Conservation (phyloP, 2,888 invertebrate species). For the Lasioglossum lativentre region DNA sequence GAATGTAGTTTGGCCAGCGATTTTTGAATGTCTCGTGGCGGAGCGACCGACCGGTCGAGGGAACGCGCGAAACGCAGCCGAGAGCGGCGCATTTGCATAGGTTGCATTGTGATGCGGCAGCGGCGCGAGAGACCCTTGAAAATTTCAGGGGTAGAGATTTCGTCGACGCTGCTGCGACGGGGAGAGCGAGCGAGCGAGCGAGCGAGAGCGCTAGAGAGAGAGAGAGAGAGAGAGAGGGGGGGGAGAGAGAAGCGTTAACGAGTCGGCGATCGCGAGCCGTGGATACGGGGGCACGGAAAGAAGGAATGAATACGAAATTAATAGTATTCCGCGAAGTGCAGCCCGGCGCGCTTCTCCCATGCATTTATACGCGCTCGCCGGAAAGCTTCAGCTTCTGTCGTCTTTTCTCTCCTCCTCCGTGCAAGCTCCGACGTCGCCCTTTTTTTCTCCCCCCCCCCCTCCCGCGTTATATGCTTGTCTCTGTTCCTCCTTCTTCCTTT, state of each 20-base stretch:
- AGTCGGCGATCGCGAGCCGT: slow-evolving; percentile 63
- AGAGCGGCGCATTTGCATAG: slow-evolving; percentile 61
- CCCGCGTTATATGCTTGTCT: not conserved
- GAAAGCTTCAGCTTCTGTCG: slow-evolving; percentile 55
- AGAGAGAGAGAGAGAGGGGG: not conserved
- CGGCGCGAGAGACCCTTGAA: slow-evolving; percentile 39
- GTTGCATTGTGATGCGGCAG: slow-evolving; percentile 54
- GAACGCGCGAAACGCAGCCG: slow-evolving; percentile 9
- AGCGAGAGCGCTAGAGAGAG: too few species aligned
- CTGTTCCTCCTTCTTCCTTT: not conserved
- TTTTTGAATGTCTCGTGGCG: slow-evolving; percentile 41
- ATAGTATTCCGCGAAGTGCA: slow-evolving; percentile 71
- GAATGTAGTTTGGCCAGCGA: not conserved
- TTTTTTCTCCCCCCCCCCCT: not conserved
- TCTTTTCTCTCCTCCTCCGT: slow-evolving; percentile 36
- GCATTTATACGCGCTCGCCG: slow-evolving; percentile 69
- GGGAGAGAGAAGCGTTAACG: slow-evolving; percentile 60
- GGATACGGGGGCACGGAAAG: slow-evolving; percentile 59
- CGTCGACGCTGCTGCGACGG: slow-evolving; percentile 33
- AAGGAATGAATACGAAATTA: slow-evolving; percentile 75
- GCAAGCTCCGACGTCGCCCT: slow-evolving; percentile 9
- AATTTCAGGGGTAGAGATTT: slow-evolving; percentile 54
- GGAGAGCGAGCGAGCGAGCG: not conserved
- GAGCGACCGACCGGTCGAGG: slow-evolving; percentile 10
- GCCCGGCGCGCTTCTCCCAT: slow-evolving; percentile 48